phyloP scores from a whole-genome alignment of 1,140 invertebrate genomes.

The Berghia stephanieae region DNA sequence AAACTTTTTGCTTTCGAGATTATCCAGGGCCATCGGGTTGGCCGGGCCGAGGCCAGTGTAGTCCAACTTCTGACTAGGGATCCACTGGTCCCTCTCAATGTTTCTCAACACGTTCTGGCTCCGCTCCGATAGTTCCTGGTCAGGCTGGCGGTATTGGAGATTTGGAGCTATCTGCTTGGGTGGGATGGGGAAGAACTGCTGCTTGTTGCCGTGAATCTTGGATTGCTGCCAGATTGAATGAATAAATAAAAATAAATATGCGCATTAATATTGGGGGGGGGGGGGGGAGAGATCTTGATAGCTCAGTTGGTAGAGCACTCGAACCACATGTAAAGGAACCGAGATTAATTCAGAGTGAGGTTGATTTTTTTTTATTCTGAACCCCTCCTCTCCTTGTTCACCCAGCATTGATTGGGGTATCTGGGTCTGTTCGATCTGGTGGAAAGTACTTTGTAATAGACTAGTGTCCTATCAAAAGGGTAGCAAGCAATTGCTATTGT shows the following conservation, averaged over 20 bases:
- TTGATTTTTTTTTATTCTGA: not conserved
- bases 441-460: too few relatives aligned
- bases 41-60: conserved; percentile 59
- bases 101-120: conserved; percentile 59
- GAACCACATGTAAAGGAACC: not conserved
- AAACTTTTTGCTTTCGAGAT: conserved; percentile 54
- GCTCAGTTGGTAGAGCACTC: too few relatives aligned
- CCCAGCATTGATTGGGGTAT: too few relatives aligned
- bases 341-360: too few relatives aligned
- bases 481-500: too few relatives aligned
- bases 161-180: conserved; percentile 58
- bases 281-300: too few relatives aligned
- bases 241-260: conserved; percentile 13
- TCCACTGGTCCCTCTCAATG: conserved; percentile 61
- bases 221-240: conserved; percentile 41
- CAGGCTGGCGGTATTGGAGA: conserved; percentile 45
- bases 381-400: not conserved
- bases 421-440: too few relatives aligned
- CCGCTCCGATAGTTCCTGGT: conserved; percentile 44
- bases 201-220: conserved; percentile 48
- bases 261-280: too few relatives aligned
- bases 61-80: conserved; percentile 54
- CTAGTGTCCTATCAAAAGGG: too few relatives aligned
- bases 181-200: conserved; percentile 60
- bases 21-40: conserved; percentile 60